These are phyloP conservation scores for Drosophila anomelani DNA, from an alignment of 2,888 invertebrate genomes.

Conservation along the genomic window DNA sequence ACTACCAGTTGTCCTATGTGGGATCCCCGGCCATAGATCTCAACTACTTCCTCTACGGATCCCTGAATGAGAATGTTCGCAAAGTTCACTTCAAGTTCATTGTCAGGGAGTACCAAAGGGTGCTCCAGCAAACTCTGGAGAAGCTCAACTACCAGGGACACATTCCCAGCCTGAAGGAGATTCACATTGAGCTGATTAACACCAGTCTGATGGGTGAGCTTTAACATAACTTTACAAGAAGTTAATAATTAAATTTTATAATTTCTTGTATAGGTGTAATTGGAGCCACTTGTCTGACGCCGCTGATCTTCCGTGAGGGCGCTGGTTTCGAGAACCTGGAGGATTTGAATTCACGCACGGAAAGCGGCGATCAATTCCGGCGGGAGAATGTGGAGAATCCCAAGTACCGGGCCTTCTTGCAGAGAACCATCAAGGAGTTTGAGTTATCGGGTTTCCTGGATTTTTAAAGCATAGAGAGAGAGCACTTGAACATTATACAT, in stretches of 20 bases:
- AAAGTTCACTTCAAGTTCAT: conserved; percentile 82
- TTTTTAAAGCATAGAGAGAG: conserved; percentile 30
- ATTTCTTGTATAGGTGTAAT: conserved; percentile 78
- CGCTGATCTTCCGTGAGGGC: conserved; percentile 82
- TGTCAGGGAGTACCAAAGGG: conserved; percentile 81
- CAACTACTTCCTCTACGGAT: conserved; percentile 83
- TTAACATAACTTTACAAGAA: not conserved
- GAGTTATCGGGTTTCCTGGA: conserved; percentile 83
- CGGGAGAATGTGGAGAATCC: conserved; percentile 83
- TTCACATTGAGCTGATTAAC: conserved; percentile 82
- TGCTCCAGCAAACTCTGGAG: conserved; percentile 77
- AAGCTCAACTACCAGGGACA: conserved; percentile 78
- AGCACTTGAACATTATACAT: conserved; percentile 1
- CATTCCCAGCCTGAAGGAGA: conserved; percentile 82
- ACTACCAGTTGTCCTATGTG: conserved; percentile 83
- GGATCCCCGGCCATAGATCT: conserved; percentile 84
- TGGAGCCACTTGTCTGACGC: conserved; percentile 83
- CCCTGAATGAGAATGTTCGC: conserved; percentile 83
- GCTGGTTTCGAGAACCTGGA: conserved; percentile 77
- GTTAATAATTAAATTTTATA: not conserved
- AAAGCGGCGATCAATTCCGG: conserved; percentile 78
- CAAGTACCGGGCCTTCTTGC: conserved; percentile 82
- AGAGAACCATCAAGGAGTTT: conserved; percentile 83
- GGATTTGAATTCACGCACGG: conserved; percentile 78
- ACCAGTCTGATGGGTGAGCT: conserved; percentile 82